Evolutionary conservation across 2,113 vertebrate species (phyloP).

Genomic region (Acrocephalus kingi): DNA sequence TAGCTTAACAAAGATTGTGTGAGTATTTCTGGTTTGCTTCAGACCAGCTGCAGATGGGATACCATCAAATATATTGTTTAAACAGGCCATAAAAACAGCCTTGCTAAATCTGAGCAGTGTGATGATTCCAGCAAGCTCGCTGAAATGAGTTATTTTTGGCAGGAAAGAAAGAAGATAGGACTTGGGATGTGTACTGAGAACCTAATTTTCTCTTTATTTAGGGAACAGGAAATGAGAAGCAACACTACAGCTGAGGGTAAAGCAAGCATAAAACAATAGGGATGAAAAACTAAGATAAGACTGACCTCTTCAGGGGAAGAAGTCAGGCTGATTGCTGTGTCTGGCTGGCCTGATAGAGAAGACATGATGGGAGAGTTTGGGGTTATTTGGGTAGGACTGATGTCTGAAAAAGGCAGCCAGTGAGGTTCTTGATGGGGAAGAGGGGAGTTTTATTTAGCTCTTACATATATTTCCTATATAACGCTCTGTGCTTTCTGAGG

Average conservation of each 20-base stretch:
- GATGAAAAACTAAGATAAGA: background rate
- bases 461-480: background rate
- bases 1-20: background rate
- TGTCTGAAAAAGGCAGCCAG: background rate
- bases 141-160: slow-evolving; percentile 24
- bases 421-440: too few species aligned
- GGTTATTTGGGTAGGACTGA: background rate
- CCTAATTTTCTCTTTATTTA: slow-evolving; percentile 9
- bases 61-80: background rate
- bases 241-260: background rate
- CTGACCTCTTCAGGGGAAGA: background rate
- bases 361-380: background rate
- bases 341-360: background rate
- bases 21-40: slow-evolving; percentile 1
- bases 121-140: background rate
- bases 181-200: background rate
- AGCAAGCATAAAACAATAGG: background rate
- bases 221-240: background rate
- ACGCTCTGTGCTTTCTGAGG: background rate
- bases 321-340: background rate
- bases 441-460: background rate
- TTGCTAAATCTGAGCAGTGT: background rate
- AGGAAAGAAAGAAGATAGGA: background rate
- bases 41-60: background rate
- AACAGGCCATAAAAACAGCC: background rate